Evolutionary conservation across 2,797 vertebrate genomes (phyloP), one percentile per base, ranked within the genome.

Genomic region (Tragopan temminckii): DNA sequence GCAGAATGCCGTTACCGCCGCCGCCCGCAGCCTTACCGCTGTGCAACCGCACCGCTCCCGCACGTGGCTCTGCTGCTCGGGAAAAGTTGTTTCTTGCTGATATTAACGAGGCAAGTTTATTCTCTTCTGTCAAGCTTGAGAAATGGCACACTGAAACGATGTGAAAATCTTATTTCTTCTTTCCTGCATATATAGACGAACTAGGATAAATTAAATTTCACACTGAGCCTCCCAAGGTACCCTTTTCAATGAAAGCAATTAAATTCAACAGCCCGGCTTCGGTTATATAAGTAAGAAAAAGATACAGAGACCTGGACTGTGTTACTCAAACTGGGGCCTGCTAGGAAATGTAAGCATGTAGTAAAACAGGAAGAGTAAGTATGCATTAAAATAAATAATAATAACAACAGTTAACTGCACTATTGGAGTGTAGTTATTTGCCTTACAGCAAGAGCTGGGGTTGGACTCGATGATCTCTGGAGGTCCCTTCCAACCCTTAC

Each of bases 21-120:
- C 66, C 4, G 1, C 8, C 77, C 24, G 71, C 25, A 0, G 35
- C 69, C 40, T 31, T 40, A 45, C 78, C n/a, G 17, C 52, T 14
- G 9, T 9, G 0, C 33, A 33, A 50, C 18, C 29, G 19, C 33
- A 18, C 71, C 33, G 27, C 17, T 20, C 12, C 66, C 40, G 43
- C 50, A 6, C 1, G 19, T 69, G 50, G 31, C 48, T 74, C 40
- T 0, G 12, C 43, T 58, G 53, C 66, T 86, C 70, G 64, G 74
- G 55, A 75, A 38, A 62, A 78, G 12, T 14, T 58, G 13, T 18
- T 72, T 72, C 67, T 66, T 76, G 86, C 52, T 84, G n/a, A 15
- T 42, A 14, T 7, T 81, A 3, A 67, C 16, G 42, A 95, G 88
- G 94, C 80, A 95, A 94, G 94, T 85, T 90, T 18, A 27, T 85